These are phyloP conservation scores for Oncorhynchus gorbuscha DNA, from an alignment of 2,113 vertebrate genomes.

Conservation along the genomic window DNA sequence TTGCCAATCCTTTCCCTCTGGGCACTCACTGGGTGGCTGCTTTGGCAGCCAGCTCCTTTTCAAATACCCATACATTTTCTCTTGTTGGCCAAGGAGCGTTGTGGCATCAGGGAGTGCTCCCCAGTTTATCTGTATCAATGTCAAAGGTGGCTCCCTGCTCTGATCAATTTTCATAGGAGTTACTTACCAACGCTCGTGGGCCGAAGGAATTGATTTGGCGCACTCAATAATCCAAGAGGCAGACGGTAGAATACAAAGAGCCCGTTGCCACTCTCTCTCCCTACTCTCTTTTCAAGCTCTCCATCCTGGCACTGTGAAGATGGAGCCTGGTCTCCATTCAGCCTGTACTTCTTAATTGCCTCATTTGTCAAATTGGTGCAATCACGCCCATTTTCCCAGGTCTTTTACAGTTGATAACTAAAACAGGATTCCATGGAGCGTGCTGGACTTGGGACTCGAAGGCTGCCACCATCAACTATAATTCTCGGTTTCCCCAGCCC, in stretches of 20 bases:
- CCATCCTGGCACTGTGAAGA: neutral
- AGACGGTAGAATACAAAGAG: neutral
- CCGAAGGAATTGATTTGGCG: slow-evolving; percentile 26
- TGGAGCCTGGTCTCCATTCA: slow-evolving; percentile 21
- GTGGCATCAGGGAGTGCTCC: neutral
- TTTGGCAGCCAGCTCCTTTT: neutral
- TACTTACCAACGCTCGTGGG: neutral
- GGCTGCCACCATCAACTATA: neutral
- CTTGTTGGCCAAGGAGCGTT: neutral
- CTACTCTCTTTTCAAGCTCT: neutral
- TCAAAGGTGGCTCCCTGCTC: slow-evolving; percentile 11
- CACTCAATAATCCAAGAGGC: neutral
- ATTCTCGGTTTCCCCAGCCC: neutral
- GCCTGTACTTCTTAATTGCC: slow-evolving; percentile 28
- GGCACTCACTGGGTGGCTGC: neutral
- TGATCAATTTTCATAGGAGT: slow-evolving; percentile 25
- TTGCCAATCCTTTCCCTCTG: neutral
- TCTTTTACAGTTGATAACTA: slow-evolving; percentile 27
- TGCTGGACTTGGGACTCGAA: slow-evolving; percentile 6
- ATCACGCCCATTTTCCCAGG: slow-evolving; percentile 24
- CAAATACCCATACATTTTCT: neutral
- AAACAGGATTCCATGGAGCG: slow-evolving; percentile 21
- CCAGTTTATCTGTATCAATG: slow-evolving; percentile 1
- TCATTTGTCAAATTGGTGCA: slow-evolving; percentile 44
- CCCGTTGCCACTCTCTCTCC: slow-evolving; percentile 10